Evolutionary conservation across 2,113 vertebrate species (phyloP), one percentile per base, ranked within the genome.

Genomic region (Prinia subflava): DNA sequence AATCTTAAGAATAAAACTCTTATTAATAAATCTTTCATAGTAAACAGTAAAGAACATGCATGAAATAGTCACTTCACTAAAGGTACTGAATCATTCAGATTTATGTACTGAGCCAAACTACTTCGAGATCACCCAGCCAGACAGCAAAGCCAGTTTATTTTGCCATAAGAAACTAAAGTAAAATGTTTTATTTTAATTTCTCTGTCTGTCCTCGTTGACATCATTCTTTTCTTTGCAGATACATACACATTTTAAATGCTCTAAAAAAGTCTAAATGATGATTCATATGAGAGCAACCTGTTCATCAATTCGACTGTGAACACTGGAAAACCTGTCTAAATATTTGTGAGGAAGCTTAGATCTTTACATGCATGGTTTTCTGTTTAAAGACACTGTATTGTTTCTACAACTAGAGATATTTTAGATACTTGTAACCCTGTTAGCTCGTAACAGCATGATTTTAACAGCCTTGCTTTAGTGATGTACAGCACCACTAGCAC

Each of bases 241-340:
- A 59, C 0, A 65, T 2, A 60, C 3, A 20, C 7, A 7, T 20
- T 57, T 83, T 9, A 56, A 83, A 64, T 3, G 35, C 10, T 62
- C 28, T 14, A 0, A 39, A 50, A 44, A 59, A 67, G 9, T 6
- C 69, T 52, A 16, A 7, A 57, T 0, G 12, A 59, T 63, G 23
- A 39, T 19, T 50, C 7, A n/a, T 0, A 8, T 6, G 19, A 68
- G 4, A 56, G 18, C 46, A 82, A 79, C 19, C 22, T 62, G 11
- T 5, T 50, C 6, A 10, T 6, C 41, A 22, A 3, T 12, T 11
- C 22, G 23, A 21, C 39, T 13, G 3, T 0, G 0, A 67, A 28
- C 79, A 42, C 30, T 20, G 27, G 15, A 49, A 83, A 89, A 67
- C 7, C 22, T 37, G 14, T 4, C 31, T 42, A 35, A 64, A 21